These are phyloP conservation scores for Toxotes jaculatrix DNA, from an alignment of 2,113 vertebrate genomes.

Conservation along the genomic window DNA sequence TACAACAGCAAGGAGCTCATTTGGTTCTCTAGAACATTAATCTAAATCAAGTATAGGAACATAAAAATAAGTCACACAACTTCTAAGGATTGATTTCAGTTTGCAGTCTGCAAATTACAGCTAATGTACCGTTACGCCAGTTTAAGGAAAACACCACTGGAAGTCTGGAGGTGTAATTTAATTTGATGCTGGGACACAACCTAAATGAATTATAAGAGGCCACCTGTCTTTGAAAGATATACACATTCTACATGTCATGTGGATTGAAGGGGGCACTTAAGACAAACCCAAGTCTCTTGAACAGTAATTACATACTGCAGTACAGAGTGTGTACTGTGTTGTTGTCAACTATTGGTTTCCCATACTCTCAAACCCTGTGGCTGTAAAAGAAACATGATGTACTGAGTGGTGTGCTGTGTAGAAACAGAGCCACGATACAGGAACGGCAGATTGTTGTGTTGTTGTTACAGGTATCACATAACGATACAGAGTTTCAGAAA, in stretches of 20 bases:
- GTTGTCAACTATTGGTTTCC: constrained; percentile 40
- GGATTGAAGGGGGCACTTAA: constrained; percentile 73
- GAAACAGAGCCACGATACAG: constrained; percentile 49
- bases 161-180: constrained; percentile 69
- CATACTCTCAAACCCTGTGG: constrained; percentile 56
- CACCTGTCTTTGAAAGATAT: constrained; percentile 62
- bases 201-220: constrained; percentile 70
- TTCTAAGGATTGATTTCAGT: constrained; percentile 58
- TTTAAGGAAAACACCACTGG: constrained; percentile 54
- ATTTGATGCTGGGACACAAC: constrained; percentile 63
- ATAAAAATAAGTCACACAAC: constrained; percentile 59
- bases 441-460: constrained; percentile 59
- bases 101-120: constrained; percentile 63
- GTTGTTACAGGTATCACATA: constrained; percentile 64
- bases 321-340: constrained; percentile 57
- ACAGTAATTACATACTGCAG: constrained; percentile 66
- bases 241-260: constrained; percentile 60
- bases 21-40: constrained; percentile 23
- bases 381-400: constrained; percentile 64
- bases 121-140: constrained; percentile 66
- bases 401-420: constrained; percentile 46
- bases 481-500: constrained; percentile 58
- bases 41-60: constrained; percentile 36
- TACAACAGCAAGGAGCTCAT: constrained; percentile 9
- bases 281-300: constrained; percentile 64